Base-by-base conservation (phyloP, 2,797 vertebrate species). In the Sebastes nivosus region DNA sequence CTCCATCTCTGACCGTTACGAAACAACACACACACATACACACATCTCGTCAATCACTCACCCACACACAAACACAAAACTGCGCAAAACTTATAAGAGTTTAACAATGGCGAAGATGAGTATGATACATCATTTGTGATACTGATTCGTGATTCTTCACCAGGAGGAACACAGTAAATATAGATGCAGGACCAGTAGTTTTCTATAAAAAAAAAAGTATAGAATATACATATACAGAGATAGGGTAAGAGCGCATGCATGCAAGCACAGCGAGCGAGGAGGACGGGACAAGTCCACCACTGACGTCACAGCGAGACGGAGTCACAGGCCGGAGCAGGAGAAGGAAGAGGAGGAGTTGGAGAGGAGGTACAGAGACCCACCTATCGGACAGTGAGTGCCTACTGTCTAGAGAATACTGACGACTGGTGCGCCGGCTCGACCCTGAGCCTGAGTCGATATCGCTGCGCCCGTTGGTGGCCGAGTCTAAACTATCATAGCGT, bases 401-500 rank as follows among this genome's bases (percentile, higher is more conserved):
- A 97, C 97, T 98, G 96, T 97, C 97, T 96, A 97, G 96, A 95
- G 96, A 97, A 96, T 96, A 97, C 95, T 97, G 97, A 95, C 94
- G 96, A 96, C 96, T 97, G 96, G 97, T 97, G 93, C 93, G 97
- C 93, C 94, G 96, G 97, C 98, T 98, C 72, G 97, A 98, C 92
- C 96, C 97, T 68, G 97, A 98, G 94, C 96, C 97, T 93, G 97
- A 98, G 96, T 98, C 97, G 92, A 97, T 96, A 96, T 98, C 97
- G 86, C 97, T 97, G 96, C 95, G 96, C 87, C 96, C 97, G 92
- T 97, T 97, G 95, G 97, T 94, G 95, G 97, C 97, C 85, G 97
- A 97, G 91, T 98, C 97, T 96, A 98, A 95, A 86, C 97, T 99
- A 98, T 96, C 97, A 95, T 96, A 97, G 96, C 94, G 96, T 97